These are phyloP conservation scores for Cosmia pyralina DNA, from an alignment of 2,888 invertebrate species.

Conservation along the genomic window DNA sequence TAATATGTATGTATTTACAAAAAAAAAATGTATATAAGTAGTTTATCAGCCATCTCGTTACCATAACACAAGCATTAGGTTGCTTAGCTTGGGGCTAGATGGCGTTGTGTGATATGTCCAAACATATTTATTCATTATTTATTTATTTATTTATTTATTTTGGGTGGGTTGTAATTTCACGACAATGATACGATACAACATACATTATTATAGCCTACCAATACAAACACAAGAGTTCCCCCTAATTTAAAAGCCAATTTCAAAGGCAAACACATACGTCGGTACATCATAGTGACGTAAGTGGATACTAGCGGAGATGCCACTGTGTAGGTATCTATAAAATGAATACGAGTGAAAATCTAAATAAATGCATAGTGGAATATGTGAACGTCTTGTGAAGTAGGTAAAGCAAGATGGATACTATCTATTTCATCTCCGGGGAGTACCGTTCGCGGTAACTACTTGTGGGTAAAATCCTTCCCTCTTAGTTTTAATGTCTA, in stretches of 20 bases:
- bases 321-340: conserved; percentile 52
- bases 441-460: conserved; percentile 59
- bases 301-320: conserved; percentile 46
- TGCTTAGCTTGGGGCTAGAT: no score
- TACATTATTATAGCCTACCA: background rate
- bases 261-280: conserved; percentile 20
- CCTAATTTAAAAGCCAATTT: conserved; percentile 36
- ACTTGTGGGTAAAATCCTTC: conserved; percentile 55
- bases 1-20: no score
- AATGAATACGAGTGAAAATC: conserved; percentile 62
- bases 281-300: conserved; percentile 34
- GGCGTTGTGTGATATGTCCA: no score
- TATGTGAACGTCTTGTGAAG: conserved; percentile 60
- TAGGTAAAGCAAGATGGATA: conserved; percentile 59
- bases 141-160: no score
- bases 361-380: conserved; percentile 64
- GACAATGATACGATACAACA: background rate
- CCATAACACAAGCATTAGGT: no score
- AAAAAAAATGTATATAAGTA: no score
- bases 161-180: background rate
- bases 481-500: conserved; percentile 63
- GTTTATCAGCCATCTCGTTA: no score
- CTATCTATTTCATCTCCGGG: conserved; percentile 63
- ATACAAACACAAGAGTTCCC: background rate
- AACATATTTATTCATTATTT: no score